These are phyloP conservation scores for Platanista minor DNA, from an alignment of 2,113 vertebrate genomes.

Conservation along the genomic window DNA sequence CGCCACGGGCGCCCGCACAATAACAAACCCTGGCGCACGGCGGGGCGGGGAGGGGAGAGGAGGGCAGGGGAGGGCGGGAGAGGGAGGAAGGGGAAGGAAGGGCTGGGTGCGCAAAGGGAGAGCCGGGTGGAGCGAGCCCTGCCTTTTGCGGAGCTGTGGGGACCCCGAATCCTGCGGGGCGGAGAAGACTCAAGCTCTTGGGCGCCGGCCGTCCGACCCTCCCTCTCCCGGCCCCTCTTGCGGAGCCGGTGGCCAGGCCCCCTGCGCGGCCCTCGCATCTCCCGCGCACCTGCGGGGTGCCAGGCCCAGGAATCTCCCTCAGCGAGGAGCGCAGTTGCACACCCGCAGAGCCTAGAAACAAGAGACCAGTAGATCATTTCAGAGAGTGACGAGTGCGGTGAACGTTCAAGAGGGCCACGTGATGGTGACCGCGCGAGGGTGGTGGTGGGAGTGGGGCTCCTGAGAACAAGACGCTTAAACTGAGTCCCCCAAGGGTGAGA, in stretches of 20 bases:
- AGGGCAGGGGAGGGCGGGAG: not conserved
- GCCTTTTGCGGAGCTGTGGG: not conserved
- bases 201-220: not conserved
- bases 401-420: not conserved
- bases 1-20: not conserved
- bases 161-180: not conserved
- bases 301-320: not conserved
- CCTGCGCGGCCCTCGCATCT: not conserved
- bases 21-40: not conserved
- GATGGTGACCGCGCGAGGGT: not conserved
- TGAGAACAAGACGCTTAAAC: not conserved
- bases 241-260: not conserved
- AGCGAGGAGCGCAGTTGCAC: not conserved
- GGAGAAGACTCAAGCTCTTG: not conserved
- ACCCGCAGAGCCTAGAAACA: not conserved
- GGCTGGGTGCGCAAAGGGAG: not conserved
- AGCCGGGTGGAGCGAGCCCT: not conserved
- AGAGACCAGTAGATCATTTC: not conserved
- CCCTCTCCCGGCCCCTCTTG: not conserved
- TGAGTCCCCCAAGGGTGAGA: not conserved
- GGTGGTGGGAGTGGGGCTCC: not conserved
- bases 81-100: not conserved
- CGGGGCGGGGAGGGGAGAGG: not conserved
- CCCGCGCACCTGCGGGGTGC: not conserved
- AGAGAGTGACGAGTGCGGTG: not conserved